Evolutionary conservation across 1,140 invertebrate species (phyloP).

Genomic region (Aphidius gifuensis): DNA sequence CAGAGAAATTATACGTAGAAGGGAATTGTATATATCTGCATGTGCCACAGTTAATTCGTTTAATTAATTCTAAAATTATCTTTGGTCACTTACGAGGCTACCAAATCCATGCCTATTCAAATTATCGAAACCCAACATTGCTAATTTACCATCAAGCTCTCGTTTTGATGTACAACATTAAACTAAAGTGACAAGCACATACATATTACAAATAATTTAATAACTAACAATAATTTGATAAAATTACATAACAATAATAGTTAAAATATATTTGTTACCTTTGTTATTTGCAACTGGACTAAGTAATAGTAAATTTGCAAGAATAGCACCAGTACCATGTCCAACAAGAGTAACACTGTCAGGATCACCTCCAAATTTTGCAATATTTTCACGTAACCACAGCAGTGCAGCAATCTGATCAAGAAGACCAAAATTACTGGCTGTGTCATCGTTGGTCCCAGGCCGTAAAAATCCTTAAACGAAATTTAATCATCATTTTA

Average conservation of each 20-base stretch:
- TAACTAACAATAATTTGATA: too few relatives aligned
- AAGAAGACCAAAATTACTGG: constrained; percentile 83
- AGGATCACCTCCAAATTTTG: constrained; percentile 82
- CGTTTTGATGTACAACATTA: constrained; percentile 19
- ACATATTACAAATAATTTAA: too few relatives aligned
- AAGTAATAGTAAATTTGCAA: constrained; percentile 84
- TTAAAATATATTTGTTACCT: constrained; percentile 51
- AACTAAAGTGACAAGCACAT: not conserved
- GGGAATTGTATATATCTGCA: constrained; percentile 16
- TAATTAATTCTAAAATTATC: constrained; percentile 36
- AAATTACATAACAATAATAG: not conserved
- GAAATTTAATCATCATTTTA: constrained; percentile 9
- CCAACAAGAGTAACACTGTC: constrained; percentile 84
- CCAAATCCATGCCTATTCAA: constrained; percentile 19
- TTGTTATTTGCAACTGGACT: constrained; percentile 70
- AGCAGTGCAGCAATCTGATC: constrained; percentile 85
- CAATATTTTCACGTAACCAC: constrained; percentile 85
- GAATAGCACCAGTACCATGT: constrained; percentile 90
- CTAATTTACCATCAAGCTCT: constrained; percentile 25
- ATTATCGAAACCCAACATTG: constrained; percentile 22
- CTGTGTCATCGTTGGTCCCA: constrained; percentile 65
- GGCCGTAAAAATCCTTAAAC: constrained; percentile 74
- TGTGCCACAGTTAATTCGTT: constrained; percentile 24
- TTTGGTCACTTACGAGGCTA: constrained; percentile 25
- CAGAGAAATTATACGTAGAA: too few relatives aligned